phyloP scores from a whole-genome alignment of 2,888 invertebrate species.

The Strigamia crassipes region DNA sequence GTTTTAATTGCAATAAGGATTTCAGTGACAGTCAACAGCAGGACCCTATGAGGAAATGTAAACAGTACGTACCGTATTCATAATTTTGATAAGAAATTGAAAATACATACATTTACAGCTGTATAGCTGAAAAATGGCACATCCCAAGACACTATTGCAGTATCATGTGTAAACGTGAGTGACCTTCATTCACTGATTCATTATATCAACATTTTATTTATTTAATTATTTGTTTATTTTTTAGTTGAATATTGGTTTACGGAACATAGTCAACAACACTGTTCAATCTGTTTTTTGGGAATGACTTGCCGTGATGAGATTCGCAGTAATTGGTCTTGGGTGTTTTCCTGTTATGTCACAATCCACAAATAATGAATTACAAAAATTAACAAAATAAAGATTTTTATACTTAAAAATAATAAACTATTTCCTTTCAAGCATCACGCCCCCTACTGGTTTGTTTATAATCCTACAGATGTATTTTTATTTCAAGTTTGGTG shows the following conservation, averaged over 20 bases:
- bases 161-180: neutral
- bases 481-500: neutral
- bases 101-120: neutral
- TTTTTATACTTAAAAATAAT: too few relatives aligned
- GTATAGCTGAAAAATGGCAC: neutral
- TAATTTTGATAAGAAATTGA: neutral
- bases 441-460: neutral
- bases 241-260: slow-evolving; percentile 18
- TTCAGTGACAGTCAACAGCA: neutral
- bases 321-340: too few relatives aligned
- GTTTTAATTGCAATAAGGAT: neutral
- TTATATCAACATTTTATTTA: neutral
- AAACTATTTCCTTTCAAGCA: neutral
- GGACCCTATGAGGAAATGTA: neutral
- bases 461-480: neutral
- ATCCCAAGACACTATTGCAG: neutral
- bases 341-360: too few relatives aligned
- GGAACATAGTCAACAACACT: neutral
- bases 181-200: too few relatives aligned
- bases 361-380: too few relatives aligned
- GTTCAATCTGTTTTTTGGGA: neutral
- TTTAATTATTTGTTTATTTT: neutral
- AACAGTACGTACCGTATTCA: neutral
- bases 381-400: too few relatives aligned
- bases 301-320: neutral